Evolutionary conservation across 1,140 invertebrate genomes (phyloP).

Genomic region (Vollenhovia emeryi): DNA sequence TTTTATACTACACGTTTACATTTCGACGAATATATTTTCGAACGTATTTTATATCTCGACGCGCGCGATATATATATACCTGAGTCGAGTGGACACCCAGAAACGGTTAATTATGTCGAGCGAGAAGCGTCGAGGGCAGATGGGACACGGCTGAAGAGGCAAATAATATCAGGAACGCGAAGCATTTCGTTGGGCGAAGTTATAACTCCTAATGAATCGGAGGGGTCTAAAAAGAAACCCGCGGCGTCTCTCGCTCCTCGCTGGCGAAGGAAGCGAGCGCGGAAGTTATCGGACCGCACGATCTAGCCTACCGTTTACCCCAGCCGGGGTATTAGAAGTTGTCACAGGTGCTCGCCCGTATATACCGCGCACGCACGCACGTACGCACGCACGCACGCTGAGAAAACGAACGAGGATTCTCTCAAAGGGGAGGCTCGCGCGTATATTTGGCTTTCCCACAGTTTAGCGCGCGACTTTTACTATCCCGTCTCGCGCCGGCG

Average conservation of each 20-base stretch:
- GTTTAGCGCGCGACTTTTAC: constrained; percentile 71
- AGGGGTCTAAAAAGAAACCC: constrained; percentile 62
- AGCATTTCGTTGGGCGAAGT: constrained; percentile 56
- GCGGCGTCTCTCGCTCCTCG: constrained; percentile 49
- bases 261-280: constrained; percentile 57
- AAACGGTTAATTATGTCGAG: constrained; percentile 1
- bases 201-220: constrained; percentile 68
- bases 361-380: constrained; percentile 55
- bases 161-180: constrained; percentile 42
- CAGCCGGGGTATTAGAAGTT: constrained; percentile 67
- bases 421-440: neutral
- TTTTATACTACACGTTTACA: neutral
- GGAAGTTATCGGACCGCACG: constrained; percentile 65
- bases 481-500: constrained; percentile 56
- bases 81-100: neutral
- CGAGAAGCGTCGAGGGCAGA: neutral
- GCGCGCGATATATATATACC: neutral
- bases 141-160: constrained; percentile 27
- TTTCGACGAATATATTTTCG: neutral
- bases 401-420: constrained; percentile 46
- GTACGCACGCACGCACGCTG: constrained; percentile 26
- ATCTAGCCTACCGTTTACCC: constrained; percentile 73
- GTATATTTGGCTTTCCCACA: constrained; percentile 80
- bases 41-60: neutral
- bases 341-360: constrained; percentile 71